Percentiles rank a stretch among this genome's conserved stretches.
These are phyloP conservation scores for Diplogasteroides magnus DNA, from an alignment of 1,140 invertebrate species.

Conservation along the genomic window DNA sequence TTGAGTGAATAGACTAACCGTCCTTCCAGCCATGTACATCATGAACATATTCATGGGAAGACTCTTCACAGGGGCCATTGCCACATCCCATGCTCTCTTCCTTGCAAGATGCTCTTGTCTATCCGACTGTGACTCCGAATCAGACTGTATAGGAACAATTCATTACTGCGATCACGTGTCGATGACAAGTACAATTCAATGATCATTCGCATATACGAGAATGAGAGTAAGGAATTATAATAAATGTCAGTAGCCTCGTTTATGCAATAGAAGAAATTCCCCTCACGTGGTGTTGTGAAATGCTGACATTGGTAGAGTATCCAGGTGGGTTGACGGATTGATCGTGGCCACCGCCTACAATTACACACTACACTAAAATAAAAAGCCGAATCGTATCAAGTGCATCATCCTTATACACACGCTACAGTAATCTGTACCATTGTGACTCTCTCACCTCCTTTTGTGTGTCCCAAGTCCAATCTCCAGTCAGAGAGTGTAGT, in stretches of 20 bases:
- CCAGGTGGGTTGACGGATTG: slow-evolving; percentile 20
- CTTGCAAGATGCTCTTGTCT: slow-evolving; percentile 32
- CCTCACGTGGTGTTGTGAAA: slow-evolving; percentile 21
- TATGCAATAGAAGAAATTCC: too few species aligned
- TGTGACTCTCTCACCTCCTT: too few species aligned
- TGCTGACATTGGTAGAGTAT: slow-evolving; percentile 12
- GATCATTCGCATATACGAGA: too few species aligned
- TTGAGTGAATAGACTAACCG: slow-evolving; percentile 55
- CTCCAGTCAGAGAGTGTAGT: slow-evolving; percentile 61
- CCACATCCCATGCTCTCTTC: slow-evolving; percentile 89
- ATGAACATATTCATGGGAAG: slow-evolving; percentile 98
- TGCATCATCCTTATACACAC: too few species aligned
- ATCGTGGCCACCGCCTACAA: slow-evolving; percentile 5
- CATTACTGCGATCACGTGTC: too few species aligned
- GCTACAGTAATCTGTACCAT: too few species aligned
- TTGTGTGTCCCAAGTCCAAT: too few species aligned
- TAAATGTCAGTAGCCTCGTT: too few species aligned
- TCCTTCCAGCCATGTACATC: slow-evolving; percentile 98
- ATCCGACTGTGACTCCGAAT: slow-evolving; percentile 13
- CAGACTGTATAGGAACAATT: slow-evolving; percentile 12
- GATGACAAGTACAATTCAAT: too few species aligned
- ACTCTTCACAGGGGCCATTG: slow-evolving; percentile 81
- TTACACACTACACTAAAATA: too few species aligned
- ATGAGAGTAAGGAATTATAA: too few species aligned
- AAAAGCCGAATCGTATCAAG: too few species aligned